Base-by-base conservation (phyloP, 2,888 invertebrate genomes). In the Luffia ferchaultella region DNA sequence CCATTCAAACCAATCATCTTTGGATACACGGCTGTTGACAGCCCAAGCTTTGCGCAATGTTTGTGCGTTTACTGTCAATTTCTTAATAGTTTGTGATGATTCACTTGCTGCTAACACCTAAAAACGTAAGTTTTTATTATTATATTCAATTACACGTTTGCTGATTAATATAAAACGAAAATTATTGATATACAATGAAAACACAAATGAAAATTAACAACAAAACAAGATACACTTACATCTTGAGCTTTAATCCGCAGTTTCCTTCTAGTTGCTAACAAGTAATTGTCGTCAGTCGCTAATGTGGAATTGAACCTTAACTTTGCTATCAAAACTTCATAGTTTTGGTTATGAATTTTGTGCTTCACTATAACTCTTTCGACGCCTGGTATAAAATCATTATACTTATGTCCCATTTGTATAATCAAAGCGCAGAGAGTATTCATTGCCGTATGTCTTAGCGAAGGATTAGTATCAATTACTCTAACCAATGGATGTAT, bases 1-100 rank as follows among this genome's bases (percentile, higher is more conserved):
- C 99, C 98, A 99, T 70, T 98, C 98, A 48, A 96, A 82, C 99
- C 99, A 99, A 71, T 99, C 99, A 57, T 99, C 98, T 74, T 97
- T 97, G 1, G 97, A 96, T 0, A 97, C 94, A 45, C 96, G 86
- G 48, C 95, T 87, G 9, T 90, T 90, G 0, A 93, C 92, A 3
- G 92, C 90, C 94, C 97, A 96, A 2, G 95, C 93, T 67, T 92
- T 89, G 59, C 95, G 92, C 40, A 98, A 80, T 68, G 93, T 93
- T 5, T 88, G 86, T 3, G 92, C 90, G 16, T 93, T 92, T 1
- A 96, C 91, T 56, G 92, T 89, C 45, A 96, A 74, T 64, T 93
- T 89, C 63, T 93, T 93, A 49, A 92, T 91, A 15, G 90, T 87
- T 30, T 90, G 88, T 1, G 89, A 20, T 42, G 43, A 12, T 17